Conservation (phyloP, 2,888 invertebrate genomes). For the Rugalucina vietnamica region DNA sequence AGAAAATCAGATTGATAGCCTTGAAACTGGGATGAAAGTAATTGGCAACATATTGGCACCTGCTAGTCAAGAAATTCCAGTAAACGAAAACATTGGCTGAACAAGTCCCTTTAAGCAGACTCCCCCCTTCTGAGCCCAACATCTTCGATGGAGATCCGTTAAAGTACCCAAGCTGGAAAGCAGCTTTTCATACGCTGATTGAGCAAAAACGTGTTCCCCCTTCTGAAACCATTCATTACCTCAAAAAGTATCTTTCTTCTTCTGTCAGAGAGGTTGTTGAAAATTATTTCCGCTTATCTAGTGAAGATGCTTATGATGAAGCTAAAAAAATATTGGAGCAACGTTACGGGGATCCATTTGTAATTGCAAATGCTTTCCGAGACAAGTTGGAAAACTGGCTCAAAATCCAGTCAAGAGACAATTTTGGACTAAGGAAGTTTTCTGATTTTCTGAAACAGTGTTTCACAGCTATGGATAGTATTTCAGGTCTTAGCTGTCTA, state of each 20-base stretch:
- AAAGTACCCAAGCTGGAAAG: constrained; percentile 35
- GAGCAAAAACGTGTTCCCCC: constrained; percentile 36
- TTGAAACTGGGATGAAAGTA: not conserved
- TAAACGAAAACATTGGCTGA: not conserved
- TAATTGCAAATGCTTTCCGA: constrained; percentile 51
- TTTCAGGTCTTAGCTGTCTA: constrained; percentile 18
- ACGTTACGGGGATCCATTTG: constrained; percentile 55
- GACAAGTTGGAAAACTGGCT: constrained; percentile 61
- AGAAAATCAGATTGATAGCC: no score
- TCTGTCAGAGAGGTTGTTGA: constrained; percentile 30
- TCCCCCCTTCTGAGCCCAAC: constrained; percentile 42
- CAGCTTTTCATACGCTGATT: constrained; percentile 48
- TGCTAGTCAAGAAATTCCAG: no score
- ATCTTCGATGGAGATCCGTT: constrained; percentile 54
- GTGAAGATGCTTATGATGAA: constrained; percentile 40
- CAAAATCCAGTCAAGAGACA: constrained; percentile 34
- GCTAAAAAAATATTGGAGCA: constrained; percentile 49
- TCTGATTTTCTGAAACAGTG: constrained; percentile 55
- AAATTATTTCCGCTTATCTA: constrained; percentile 29
- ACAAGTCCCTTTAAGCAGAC: constrained; percentile 22
- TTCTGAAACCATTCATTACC: constrained; percentile 45
- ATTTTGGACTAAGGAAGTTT: constrained; percentile 28
- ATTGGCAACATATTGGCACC: not conserved
- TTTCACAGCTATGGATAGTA: constrained; percentile 38
- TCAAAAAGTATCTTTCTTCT: constrained; percentile 31